Evolutionary conservation across 2,113 vertebrate genomes (phyloP).

Genomic region (Nothocercus julius): DNA sequence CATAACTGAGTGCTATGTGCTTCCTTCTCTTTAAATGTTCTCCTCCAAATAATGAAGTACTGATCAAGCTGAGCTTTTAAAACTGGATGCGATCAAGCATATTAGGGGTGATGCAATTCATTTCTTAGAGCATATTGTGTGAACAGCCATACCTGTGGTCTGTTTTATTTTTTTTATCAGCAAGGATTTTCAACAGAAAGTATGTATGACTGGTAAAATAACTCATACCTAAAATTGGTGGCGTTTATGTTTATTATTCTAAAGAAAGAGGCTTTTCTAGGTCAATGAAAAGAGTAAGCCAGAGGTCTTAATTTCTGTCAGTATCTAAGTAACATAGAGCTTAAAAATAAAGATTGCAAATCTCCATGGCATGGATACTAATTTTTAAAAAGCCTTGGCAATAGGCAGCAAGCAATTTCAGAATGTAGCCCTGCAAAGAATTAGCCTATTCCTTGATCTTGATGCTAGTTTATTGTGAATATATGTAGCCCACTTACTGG

Average conservation of each 20-base stretch:
- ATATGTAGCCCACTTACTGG: background rate
- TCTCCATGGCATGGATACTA: no score
- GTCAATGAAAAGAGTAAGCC: no score
- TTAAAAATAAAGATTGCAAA: no score
- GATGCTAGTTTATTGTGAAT: background rate
- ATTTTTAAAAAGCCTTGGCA: background rate
- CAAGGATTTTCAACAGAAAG: background rate
- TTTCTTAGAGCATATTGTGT: background rate
- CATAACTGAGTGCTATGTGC: background rate
- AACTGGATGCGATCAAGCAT: background rate
- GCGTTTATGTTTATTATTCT: no score
- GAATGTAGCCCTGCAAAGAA: background rate
- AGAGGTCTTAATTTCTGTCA: no score
- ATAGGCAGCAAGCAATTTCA: background rate
- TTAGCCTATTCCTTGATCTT: background rate
- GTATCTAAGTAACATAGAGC: no score
- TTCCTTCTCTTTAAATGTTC: background rate
- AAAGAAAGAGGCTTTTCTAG: no score
- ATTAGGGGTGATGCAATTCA: background rate
- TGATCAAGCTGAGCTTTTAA: background rate
- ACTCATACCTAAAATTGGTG: no score
- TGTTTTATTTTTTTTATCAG: background rate
- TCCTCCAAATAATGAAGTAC: background rate
- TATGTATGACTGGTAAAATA: no score
- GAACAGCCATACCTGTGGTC: background rate